Evolutionary conservation across 2,888 invertebrate species (phyloP), one percentile per base, ranked within the genome.

Genomic region (Phaedon cochleariae): DNA sequence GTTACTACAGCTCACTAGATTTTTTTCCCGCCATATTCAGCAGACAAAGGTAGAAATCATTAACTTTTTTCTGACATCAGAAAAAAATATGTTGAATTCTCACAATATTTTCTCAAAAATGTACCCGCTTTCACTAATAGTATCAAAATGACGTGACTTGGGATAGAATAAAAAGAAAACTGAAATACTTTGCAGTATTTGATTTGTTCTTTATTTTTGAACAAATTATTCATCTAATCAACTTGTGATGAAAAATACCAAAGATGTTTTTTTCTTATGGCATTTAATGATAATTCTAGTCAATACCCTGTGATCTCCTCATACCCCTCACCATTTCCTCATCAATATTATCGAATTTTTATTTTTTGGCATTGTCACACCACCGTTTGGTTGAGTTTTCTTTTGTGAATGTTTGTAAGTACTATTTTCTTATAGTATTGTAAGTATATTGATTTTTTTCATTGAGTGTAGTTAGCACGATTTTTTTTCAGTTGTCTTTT

Each of bases 381-480:
- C 79, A 81, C 81, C 76, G 81, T 83, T 82, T 82, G 82, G 83
- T 82, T 83, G 79, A 77, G 81, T 83, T 83, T 80, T 82, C 79
- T 81, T 81, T 80, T 76, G 68, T 70, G 70, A 71, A 69, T 69
- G 74, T 62, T 31, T 49, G 29, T 46, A 31, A 53, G 26, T 46
- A 34, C 21, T 31, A 57, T 45, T 52, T 37, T 46, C 53, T 15
- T 52, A 59, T 64, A 49, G n/a, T n/a, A n/a, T n/a, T 49, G 29
- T 20, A 26, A 15, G 26, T 37, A 55, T 46, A 54, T 58, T 52
- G 65, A 69, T 66, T 65, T 51, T n/a, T 60, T 54, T 53, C 46
- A 51, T 64, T 63, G 59, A 60, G 45, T 29, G 41, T 68, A 64
- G 64, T 65, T 48, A 68, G 68, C 68, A 68, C 68, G 52, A 52